phyloP scores from a whole-genome alignment of 2,797 vertebrate genomes.

The Malurus leucopterus region DNA sequence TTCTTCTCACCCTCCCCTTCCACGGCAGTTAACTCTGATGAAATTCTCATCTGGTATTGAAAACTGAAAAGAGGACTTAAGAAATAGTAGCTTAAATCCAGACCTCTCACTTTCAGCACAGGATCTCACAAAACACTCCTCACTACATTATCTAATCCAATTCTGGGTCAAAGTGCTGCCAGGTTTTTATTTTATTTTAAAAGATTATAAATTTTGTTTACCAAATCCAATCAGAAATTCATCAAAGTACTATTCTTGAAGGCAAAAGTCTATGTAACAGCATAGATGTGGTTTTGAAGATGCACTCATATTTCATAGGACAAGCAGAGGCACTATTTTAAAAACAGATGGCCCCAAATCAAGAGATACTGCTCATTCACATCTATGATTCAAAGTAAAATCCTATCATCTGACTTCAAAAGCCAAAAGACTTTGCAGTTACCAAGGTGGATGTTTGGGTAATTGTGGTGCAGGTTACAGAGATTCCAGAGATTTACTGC shows the following conservation, averaged over 20 bases:
- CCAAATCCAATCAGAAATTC: neutral
- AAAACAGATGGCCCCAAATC: neutral
- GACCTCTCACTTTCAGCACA: neutral
- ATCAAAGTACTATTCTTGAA: neutral
- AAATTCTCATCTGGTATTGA: conserved; percentile 5
- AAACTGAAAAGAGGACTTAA: conserved; percentile 14
- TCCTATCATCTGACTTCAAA: neutral
- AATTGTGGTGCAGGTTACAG: neutral
- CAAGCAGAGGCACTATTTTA: neutral
- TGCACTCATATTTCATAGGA: neutral
- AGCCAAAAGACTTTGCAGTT: neutral
- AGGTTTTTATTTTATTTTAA: neutral
- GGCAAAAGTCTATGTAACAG: neutral
- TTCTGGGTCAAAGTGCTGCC: neutral
- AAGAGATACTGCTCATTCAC: neutral
- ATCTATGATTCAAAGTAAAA: neutral
- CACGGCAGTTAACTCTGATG: neutral
- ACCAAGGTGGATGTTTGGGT: neutral
- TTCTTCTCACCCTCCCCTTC: conserved; percentile 1
- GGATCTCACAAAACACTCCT: neutral
- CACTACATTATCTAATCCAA: neutral
- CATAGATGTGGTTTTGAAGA: neutral
- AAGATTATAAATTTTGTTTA: neutral
- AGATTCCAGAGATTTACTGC: neutral
- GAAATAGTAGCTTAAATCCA: neutral